Evolutionary conservation across 1,140 invertebrate species (phyloP), one percentile per base, ranked within the genome.

Genomic region (Drosophila sulfurigaster): DNA sequence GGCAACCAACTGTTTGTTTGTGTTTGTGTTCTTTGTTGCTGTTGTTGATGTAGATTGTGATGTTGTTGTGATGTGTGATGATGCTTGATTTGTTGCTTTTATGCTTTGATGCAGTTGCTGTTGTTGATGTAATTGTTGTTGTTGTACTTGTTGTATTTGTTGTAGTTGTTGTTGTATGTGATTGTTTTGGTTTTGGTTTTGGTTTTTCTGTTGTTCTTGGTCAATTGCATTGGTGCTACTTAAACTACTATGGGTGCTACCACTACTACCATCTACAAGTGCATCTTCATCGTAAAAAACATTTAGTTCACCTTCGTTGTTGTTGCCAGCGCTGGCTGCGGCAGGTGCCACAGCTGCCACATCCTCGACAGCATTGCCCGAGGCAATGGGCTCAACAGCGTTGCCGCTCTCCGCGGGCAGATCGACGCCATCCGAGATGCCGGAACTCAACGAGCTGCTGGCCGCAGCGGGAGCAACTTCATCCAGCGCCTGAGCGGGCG

Each of bases 271-370:
- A 81, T 92, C 91, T 92, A 92, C 69, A 86, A 92, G 77, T 87
- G 85, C 79, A 78, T 94, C 94, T 81, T 92, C 93, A 75, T 94
- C 94, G 46, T 92, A 92, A 79, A 93, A 93, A 75, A 93, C 93
- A 66, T 91, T 92, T 78, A 93, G 93, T 80, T 93, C 93, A 78
- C 91, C 91, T 81, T 91, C 83, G 71, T 82, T 85, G 58, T 89
- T 82, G 57, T 82, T 88, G 49, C 10, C 30, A 38, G 60, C 60
- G 15, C 66, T 88, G 30, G 93, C 91, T 0, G 93, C 86, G 28
- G 46, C 77, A 1, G 68, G 60, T 1, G 68, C 71, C n/a, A 62
- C 92, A 4, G 92, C 93, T 6, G 94, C 78, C 5, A 79, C 92
- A 25, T 91, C 78, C 5, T 87, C 90, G 41, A 75, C 77, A 3